Evolutionary conservation across 2,113 vertebrate species (phyloP), one percentile per base, ranked within the genome.

Genomic region (Typhlomys cinereus): DNA sequence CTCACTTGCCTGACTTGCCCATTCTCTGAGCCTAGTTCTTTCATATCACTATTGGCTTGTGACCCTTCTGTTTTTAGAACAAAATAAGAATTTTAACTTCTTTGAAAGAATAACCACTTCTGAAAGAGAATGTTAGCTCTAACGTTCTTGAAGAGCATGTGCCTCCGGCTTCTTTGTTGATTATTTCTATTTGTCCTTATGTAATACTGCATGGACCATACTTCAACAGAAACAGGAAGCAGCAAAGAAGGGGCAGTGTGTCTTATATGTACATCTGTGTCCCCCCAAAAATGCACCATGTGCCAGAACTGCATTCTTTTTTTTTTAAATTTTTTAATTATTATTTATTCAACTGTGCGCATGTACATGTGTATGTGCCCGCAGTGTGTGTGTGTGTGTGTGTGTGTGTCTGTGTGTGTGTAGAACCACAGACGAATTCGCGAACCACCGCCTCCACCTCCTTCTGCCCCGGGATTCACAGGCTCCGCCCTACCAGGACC

Each of bases 201-300:
- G 36, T 46, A 0, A 5, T 76, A 4, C 11, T 50, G 17, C 14
- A 15, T 36, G 31, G 15, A 34, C 0, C 46, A 15, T 8, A 0
- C 12, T 7, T 21, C 3, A 48, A 25, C 9, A 62, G 21, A 34
- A 75, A 50, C 17, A 81, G 29, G 29, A 83, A 85, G 48, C 4
- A 75, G 31, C 9, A 52, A 70, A 48, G 62, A 48, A 66, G 12
- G 3, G 8, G 4, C 0, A 74, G 48, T 15, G 3, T 25, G 8
- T n/a, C 17, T 66, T 36, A 73, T n/a, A 52, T n/a, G 6, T 2
- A 25, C 1, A 14, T 91, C 20, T 82, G 3, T 67, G 62, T 59
- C 31, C 5, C 31, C 5, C 18, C 21, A 44, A 61, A 85, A 90
- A 61, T 39, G 15, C 0, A 23, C 48, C 17, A 27, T 52, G 5